A percentile compares a stretch with the other conserved stretches of the same genome.
phyloP scores from a whole-genome alignment of 2,113 vertebrate genomes.

The Theristicus caerulescens region DNA sequence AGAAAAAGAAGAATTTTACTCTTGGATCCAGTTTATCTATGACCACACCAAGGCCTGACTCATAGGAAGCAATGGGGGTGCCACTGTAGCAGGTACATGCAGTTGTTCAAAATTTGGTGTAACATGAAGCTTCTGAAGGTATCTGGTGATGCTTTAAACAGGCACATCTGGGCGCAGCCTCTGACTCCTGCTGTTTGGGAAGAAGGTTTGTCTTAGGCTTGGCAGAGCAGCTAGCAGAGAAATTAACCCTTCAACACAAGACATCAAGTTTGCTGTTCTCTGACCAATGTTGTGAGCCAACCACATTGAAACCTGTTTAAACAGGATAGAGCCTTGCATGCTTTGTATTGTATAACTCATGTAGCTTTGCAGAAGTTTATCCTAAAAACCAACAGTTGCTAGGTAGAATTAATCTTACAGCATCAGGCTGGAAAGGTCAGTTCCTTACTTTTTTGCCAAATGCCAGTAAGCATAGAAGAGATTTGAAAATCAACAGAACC shows the following conservation, averaged over 20 bases:
- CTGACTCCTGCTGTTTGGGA: not conserved
- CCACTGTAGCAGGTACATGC: not conserved
- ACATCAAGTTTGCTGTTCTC: not conserved
- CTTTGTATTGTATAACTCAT: not conserved
- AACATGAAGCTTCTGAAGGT: not conserved
- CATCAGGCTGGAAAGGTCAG: not conserved
- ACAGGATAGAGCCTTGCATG: not conserved
- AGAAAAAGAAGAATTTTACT: not conserved
- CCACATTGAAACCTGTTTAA: not conserved
- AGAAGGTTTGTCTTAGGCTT: not conserved
- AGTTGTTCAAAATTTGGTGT: not conserved
- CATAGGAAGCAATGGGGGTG: not conserved
- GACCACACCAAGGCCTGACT: not conserved
- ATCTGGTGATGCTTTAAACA: not conserved
- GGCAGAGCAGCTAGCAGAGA: not conserved
- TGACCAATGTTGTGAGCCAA: not conserved
- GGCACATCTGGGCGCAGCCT: not conserved
- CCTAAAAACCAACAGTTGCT: conserved; percentile 10
- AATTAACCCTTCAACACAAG: not conserved
- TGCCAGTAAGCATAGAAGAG: not conserved
- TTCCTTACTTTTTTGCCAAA: not conserved
- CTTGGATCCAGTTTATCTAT: not conserved
- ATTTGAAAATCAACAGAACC: not conserved
- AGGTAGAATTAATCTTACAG: conserved; percentile 5
- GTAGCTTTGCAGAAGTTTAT: conserved; percentile 29